Evolutionary conservation across 2,797 vertebrate species (phyloP), one percentile per base, ranked within the genome.

Genomic region (Falco columbarius): DNA sequence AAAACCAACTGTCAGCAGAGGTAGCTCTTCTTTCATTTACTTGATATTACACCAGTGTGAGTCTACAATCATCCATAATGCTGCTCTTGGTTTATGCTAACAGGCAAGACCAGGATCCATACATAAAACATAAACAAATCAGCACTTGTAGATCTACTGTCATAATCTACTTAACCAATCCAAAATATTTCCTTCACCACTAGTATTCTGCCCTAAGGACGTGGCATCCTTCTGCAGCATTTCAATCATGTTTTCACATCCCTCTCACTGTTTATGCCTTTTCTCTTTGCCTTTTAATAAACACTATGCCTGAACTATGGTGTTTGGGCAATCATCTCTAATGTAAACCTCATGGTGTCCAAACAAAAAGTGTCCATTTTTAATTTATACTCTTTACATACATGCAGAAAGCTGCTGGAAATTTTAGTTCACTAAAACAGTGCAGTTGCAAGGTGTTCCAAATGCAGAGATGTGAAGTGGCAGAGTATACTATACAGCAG

Each of bases 1-100:
- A 74, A 95, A 88, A 27, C 32, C 3, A 4, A 5, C 55, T 75
- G 55, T 89, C 80, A 93, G 84, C 49, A 88, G 76, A 70, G 73
- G 85, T 81, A 91, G 73, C 38, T 93, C 80, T 76, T 83, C 38
- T 94, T 91, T 93, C 93, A 56, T 62, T 94, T 72, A 84, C 85
- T 76, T 42, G 30, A 9, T 67, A 5, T 56, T 70, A 79, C 0
- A 0, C 38, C 84, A 73, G 34, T 0, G 7, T 1, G 2, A 89
- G 46, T 49, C 42, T 59, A 32, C n/a, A 44, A 6, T 36, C 61
- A 72, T 62, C 51, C 30, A 32, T 36, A 72, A 58, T 0, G 3
- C 32, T 66, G 42, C 18, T 75, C 42, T 73, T 81, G 22, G 32
- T 79, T 86, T 51, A 75, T 15, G 29, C n/a, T 82, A 59, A 66